These are phyloP conservation scores for Hydra vulgaris DNA, from an alignment of 30 jellyfish, hydroid and myxozoan species.

Conservation along the genomic window DNA sequence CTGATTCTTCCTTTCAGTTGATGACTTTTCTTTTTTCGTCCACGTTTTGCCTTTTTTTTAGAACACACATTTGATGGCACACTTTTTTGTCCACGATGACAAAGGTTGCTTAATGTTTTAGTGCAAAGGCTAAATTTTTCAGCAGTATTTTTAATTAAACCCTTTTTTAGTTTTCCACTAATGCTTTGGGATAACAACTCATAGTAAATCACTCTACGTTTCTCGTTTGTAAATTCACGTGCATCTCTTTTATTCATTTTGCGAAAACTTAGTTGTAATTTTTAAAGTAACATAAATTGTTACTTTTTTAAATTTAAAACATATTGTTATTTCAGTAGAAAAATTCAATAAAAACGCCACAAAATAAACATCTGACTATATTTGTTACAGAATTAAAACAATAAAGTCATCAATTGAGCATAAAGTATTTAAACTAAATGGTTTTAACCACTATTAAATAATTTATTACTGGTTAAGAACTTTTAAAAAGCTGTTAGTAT, in stretches of 20 bases:
- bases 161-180: not conserved
- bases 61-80: not conserved
- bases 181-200: not conserved
- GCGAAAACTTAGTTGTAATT: not conserved
- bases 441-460: too few relatives aligned
- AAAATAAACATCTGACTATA: too few relatives aligned
- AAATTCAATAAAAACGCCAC: too few relatives aligned
- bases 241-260: not conserved
- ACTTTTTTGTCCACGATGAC: not conserved
- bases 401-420: too few relatives aligned
- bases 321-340: too few relatives aligned
- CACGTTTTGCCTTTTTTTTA: not conserved
- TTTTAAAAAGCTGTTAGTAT: too few relatives aligned
- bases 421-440: too few relatives aligned
- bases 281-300: too few relatives aligned
- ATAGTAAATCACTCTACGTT: not conserved
- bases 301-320: too few relatives aligned
- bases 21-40: not conserved
- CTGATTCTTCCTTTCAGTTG: not conserved
- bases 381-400: too few relatives aligned
- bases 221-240: not conserved
- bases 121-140: not conserved
- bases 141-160: not conserved
- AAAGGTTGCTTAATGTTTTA: not conserved
- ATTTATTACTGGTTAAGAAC: too few relatives aligned